phyloP scores from a whole-genome alignment of 2,888 invertebrate species.

The Molanna angustata region DNA sequence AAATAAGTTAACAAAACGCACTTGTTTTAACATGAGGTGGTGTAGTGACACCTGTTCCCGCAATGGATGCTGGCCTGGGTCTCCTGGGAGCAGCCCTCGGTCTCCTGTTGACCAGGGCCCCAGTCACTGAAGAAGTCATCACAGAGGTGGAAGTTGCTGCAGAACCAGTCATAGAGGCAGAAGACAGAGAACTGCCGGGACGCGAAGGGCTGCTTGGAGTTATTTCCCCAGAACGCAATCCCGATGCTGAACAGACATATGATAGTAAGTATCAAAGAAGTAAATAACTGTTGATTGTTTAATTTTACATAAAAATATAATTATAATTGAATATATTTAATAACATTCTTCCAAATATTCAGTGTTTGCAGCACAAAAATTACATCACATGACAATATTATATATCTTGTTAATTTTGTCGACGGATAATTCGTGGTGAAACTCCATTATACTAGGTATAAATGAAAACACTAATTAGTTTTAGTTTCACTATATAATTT shows the following conservation, averaged over 20 bases:
- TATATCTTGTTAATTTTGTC: too few species aligned
- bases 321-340: too few species aligned
- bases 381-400: too few species aligned
- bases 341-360: too few species aligned
- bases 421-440: too few species aligned
- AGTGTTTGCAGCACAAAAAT: too few species aligned
- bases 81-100: slow-evolving; percentile 63
- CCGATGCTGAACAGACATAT: slow-evolving; percentile 46
- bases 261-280: too few species aligned
- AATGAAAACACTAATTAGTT: too few species aligned
- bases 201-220: slow-evolving; percentile 76
- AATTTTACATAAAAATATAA: too few species aligned
- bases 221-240: slow-evolving; percentile 70
- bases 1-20: slow-evolving; percentile 36
- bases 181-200: slow-evolving; percentile 83
- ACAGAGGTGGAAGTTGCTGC: slow-evolving; percentile 60
- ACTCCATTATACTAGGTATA: too few species aligned
- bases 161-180: slow-evolving; percentile 52
- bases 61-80: slow-evolving; percentile 79
- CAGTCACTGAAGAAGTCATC: slow-evolving; percentile 60
- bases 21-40: slow-evolving; percentile 44
- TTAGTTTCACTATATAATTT: too few species aligned
- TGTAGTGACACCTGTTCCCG: slow-evolving; percentile 76
- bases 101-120: slow-evolving; percentile 57
- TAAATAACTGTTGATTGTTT: too few species aligned